A percentile compares a stretch with the other conserved stretches of the same genome.
phyloP scores from a whole-genome alignment of 92 coral and sea anemone genomes.

The Epizoanthus ramosus region DNA sequence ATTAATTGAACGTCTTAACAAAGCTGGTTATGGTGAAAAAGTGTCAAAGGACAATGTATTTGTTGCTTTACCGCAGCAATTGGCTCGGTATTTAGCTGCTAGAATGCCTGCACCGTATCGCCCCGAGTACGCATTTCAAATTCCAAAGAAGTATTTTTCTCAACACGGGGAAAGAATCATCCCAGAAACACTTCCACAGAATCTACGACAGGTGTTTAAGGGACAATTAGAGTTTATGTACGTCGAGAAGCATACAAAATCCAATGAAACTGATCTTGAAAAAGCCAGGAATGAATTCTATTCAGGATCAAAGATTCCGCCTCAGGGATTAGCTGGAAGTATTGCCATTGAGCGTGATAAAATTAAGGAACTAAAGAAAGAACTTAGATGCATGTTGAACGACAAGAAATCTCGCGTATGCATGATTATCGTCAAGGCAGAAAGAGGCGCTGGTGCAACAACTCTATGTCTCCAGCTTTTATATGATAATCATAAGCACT shows the following conservation, averaged over 20 bases:
- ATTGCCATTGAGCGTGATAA: conserved; percentile 66
- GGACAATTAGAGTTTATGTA: conserved; percentile 74
- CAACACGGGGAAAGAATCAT: conserved; percentile 40
- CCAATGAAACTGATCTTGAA: conserved; percentile 43
- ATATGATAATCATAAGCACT: conserved; percentile 56
- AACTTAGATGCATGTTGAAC: conserved; percentile 41
- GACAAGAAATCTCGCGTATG: conserved; percentile 68
- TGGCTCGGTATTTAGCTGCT: conserved; percentile 54
- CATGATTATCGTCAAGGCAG: conserved; percentile 67
- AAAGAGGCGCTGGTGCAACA: conserved; percentile 84
- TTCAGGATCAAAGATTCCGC: conserved; percentile 67
- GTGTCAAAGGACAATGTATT: conserved; percentile 53
- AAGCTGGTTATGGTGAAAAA: conserved; percentile 51
- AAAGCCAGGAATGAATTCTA: conserved; percentile 52
- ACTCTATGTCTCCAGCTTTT: conserved; percentile 78
- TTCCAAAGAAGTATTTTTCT: conserved; percentile 52
- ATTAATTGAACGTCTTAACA: conserved; percentile 52
- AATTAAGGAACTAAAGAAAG: conserved; percentile 60
- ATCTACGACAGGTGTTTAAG: conserved; percentile 62
- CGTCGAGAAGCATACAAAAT: conserved; percentile 16
- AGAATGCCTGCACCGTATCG: conserved; percentile 72
- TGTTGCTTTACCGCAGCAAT: conserved; percentile 68
- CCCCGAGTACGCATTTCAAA: conserved; percentile 70
- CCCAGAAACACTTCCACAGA: conserved; percentile 71
- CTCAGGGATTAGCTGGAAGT: conserved; percentile 48